Evolutionary conservation across 2,888 invertebrate genomes (phyloP).

Genomic region (Graphium colonna): DNA sequence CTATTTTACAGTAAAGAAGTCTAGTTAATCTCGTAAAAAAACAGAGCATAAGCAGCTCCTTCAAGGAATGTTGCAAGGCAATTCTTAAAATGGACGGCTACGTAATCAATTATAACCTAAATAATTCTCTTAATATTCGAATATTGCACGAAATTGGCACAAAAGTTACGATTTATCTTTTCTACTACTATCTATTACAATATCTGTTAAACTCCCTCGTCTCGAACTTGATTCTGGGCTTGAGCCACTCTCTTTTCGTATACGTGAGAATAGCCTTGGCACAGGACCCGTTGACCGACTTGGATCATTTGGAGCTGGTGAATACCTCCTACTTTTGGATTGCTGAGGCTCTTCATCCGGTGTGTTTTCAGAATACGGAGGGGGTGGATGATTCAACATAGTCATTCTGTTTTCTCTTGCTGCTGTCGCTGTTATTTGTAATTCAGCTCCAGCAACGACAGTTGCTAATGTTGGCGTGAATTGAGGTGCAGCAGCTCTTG

Average conservation of each 20-base stretch:
- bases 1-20: slow-evolving; percentile 9
- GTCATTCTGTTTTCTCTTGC: slow-evolving; percentile 69
- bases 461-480: slow-evolving; percentile 71
- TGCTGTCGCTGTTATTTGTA: slow-evolving; percentile 65
- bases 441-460: slow-evolving; percentile 67
- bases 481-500: slow-evolving; percentile 61
- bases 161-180: slow-evolving; percentile 59
- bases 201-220: slow-evolving; percentile 69
- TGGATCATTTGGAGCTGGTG: slow-evolving; percentile 62
- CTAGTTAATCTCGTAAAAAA: slow-evolving; percentile 18
- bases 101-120: slow-evolving; percentile 33
- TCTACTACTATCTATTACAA: slow-evolving; percentile 67
- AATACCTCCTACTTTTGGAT: slow-evolving; percentile 60
- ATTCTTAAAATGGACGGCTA: slow-evolving; percentile 26
- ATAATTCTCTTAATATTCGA: slow-evolving; percentile 41
- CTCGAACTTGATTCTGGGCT: slow-evolving; percentile 52
- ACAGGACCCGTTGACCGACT: slow-evolving; percentile 61
- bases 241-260: slow-evolving; percentile 59
- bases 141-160: slow-evolving; percentile 56
- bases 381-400: slow-evolving; percentile 68
- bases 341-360: slow-evolving; percentile 46
- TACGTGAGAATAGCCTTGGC: slow-evolving; percentile 65
- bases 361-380: slow-evolving; percentile 60
- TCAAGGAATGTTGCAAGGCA: slow-evolving; percentile 20
- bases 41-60: slow-evolving; percentile 6